These are phyloP conservation scores for Drosophila antonietae DNA, from an alignment of 2,888 invertebrate genomes.

Conservation along the genomic window DNA sequence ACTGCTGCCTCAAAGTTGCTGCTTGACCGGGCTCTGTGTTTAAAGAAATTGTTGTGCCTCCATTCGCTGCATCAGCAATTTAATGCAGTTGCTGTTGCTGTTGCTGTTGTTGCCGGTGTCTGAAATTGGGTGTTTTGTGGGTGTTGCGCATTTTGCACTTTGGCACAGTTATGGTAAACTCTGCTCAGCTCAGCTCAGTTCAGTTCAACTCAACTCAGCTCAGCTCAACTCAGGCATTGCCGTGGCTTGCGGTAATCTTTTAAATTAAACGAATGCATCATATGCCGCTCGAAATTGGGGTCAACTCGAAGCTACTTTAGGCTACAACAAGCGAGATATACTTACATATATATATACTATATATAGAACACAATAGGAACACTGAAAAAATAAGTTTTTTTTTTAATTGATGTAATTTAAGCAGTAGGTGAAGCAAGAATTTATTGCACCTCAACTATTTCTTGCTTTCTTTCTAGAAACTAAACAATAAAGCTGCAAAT, in stretches of 20 bases:
- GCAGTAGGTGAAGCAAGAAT: too few relatives aligned
- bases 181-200: not conserved
- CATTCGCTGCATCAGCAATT: conserved; percentile 60
- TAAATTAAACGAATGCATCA: conserved; percentile 25
- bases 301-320: conserved; percentile 10
- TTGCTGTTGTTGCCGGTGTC: conserved; percentile 35
- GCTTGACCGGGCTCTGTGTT: conserved; percentile 60
- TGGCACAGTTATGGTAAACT: conserved; percentile 68
- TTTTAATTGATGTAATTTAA: not conserved
- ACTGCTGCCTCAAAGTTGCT: conserved; percentile 40
- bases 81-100: conserved; percentile 39
- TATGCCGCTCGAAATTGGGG: conserved; percentile 17
- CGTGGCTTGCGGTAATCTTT: conserved; percentile 24
- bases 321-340: not conserved
- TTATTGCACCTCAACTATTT: too few relatives aligned
- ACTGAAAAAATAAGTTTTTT: not conserved
- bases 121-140: conserved; percentile 46
- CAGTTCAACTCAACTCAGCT: not conserved
- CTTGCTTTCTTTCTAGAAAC: too few relatives aligned
- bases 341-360: not conserved
- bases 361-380: not conserved
- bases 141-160: conserved; percentile 60
- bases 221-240: conserved; percentile 4
- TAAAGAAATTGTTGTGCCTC: conserved; percentile 74
- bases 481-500: too few relatives aligned